Percentiles rank a stretch among this genome's conserved stretches.
Evolutionary conservation across 2,888 invertebrate species (phyloP).

Genomic region (Drosophila algonquin): DNA sequence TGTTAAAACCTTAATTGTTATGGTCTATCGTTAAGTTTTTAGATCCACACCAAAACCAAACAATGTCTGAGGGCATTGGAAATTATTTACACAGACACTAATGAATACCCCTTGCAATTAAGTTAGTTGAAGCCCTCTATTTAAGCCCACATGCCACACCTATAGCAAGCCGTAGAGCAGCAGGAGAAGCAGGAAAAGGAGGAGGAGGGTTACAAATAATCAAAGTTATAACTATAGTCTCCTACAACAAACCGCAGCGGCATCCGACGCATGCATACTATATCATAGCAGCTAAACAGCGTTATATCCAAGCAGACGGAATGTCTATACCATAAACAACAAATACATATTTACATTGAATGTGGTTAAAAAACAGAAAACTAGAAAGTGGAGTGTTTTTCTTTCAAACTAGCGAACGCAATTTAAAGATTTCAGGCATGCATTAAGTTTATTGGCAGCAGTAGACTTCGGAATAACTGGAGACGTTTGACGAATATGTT

Average conservation of each 20-base stretch:
- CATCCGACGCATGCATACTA: slow-evolving; percentile 35
- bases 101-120: slow-evolving; percentile 71
- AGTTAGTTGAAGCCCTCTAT: slow-evolving; percentile 56
- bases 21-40: slow-evolving; percentile 77
- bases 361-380: slow-evolving; percentile 67
- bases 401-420: slow-evolving; percentile 23
- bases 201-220: slow-evolving; percentile 19
- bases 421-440: too few species aligned
- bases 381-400: slow-evolving; percentile 32
- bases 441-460: too few species aligned
- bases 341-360: slow-evolving; percentile 79
- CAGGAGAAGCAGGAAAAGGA: background rate
- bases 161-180: slow-evolving; percentile 6
- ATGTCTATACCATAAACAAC: slow-evolving; percentile 72
- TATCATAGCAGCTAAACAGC: slow-evolving; percentile 60
- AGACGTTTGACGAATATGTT: too few species aligned
- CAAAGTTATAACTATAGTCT: slow-evolving; percentile 44
- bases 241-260: slow-evolving; percentile 18
- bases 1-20: slow-evolving; percentile 71
- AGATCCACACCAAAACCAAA: slow-evolving; percentile 41
- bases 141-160: slow-evolving; percentile 30
- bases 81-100: slow-evolving; percentile 72
- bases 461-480: too few species aligned
- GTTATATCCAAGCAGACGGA: slow-evolving; percentile 71
- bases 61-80: slow-evolving; percentile 48